Base-by-base conservation (phyloP, 1,140 invertebrate species). In the Scylla paramamosain region DNA sequence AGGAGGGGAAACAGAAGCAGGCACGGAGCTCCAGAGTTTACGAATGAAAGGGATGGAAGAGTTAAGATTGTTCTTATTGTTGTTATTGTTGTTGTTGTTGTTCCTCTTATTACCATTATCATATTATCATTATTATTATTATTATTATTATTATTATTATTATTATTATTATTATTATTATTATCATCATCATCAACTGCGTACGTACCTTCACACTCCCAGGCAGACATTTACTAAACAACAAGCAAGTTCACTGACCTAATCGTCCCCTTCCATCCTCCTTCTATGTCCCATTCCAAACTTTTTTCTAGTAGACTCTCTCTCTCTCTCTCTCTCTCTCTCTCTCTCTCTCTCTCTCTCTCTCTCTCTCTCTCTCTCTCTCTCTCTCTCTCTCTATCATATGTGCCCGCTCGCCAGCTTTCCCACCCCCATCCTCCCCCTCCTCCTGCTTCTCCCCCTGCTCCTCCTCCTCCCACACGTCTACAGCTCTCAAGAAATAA, bases 241-340 rank as follows among this genome's bases (percentile, higher is more conserved):
- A 4, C 10, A 59, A 14, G 52, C 67, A 25, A n/a, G 67, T 77
- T 77, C 67, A 77, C 67, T 77, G 67, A 77, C 87, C 46, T n/a
- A 88, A 88, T 2, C 39, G 29, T 29, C n/a, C 88, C 88, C 46
- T 90, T 14, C 8, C 46, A 31, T 25, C n/a, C 31, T 28, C n/a
- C 88, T 59, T 59, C 52, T 59, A 59, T 20, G 52, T 59, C 10
- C 52, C 39, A 39, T 39, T 39, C 39, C 39, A 39, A 39, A 39
- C 39, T 6, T 39, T 39, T 39, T 39, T 39, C 39, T 39, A 39
- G 28, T 20, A 28, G 28, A n/a, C 90, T 45, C 32, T 25, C 87
- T 88, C 31, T 29, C 31, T 48, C 46, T 29, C 90, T 59, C 45
- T 20, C 90, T 91, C 46, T 59, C 90, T 91, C 52, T 59, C 90